These are phyloP conservation scores for Ceyx cyanopectus DNA, from an alignment of 2,113 vertebrate species.

Conservation along the genomic window DNA sequence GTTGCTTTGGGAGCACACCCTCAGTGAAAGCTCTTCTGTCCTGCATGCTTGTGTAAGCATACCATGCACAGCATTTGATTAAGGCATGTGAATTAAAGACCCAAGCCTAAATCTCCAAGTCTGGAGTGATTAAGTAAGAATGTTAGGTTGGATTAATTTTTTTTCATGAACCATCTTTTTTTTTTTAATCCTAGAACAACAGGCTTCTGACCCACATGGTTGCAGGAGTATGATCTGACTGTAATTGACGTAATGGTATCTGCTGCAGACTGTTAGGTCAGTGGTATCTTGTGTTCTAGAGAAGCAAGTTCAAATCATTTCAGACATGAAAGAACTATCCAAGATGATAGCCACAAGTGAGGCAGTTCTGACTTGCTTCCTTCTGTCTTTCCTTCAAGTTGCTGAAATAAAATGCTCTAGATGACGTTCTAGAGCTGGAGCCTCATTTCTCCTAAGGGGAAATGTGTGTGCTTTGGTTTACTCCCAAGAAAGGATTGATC, in stretches of 20 bases:
- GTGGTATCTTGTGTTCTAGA: not conserved
- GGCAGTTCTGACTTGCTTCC: not conserved
- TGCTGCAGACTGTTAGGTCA: not conserved
- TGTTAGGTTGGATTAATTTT: not conserved
- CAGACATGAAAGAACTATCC: not conserved
- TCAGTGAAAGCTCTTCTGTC: not conserved
- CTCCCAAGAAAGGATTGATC: not conserved
- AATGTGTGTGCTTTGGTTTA: not conserved
- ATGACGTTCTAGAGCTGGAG: not conserved
- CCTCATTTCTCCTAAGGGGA: not conserved
- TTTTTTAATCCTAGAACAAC: slow-evolving; percentile 22
- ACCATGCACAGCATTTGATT: not conserved
- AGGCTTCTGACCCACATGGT: not conserved
- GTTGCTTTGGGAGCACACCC: not conserved
- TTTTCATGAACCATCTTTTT: not conserved
- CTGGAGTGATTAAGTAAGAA: slow-evolving; percentile 24
- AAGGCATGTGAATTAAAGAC: slow-evolving; percentile 20
- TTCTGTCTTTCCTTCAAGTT: not conserved
- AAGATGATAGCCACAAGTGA: not conserved
- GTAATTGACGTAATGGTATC: not conserved
- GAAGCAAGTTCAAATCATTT: not conserved
- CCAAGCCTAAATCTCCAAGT: not conserved
- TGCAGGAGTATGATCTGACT: not conserved
- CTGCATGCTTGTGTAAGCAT: not conserved
- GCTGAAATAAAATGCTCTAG: not conserved